A percentile compares a stretch with the other conserved stretches of the same genome.
These are phyloP conservation scores for Leuctra nigra DNA, from an alignment of 2,888 invertebrate species.

Conservation along the genomic window DNA sequence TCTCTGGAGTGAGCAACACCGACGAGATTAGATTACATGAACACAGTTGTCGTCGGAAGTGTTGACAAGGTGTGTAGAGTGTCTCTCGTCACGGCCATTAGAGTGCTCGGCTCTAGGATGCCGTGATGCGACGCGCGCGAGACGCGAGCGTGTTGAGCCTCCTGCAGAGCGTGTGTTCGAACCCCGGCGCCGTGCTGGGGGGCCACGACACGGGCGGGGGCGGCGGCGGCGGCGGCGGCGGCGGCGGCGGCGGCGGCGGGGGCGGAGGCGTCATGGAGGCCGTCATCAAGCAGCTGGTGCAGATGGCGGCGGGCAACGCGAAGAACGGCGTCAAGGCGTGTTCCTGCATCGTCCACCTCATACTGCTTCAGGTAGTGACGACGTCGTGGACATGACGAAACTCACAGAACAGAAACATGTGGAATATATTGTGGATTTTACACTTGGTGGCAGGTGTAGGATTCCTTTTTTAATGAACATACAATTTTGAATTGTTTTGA, in stretches of 20 bases:
- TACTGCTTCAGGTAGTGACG: slow-evolving; percentile 36
- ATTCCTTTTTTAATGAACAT: too few species aligned
- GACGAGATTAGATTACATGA: too few species aligned
- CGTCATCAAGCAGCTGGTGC: slow-evolving; percentile 24
- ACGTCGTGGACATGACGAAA: too few species aligned
- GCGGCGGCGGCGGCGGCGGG: slow-evolving; percentile 16
- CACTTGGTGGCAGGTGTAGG: too few species aligned
- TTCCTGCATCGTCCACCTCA: slow-evolving; percentile 34
- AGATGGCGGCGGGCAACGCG: slow-evolving; percentile 13
- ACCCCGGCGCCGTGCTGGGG: slow-evolving; percentile 10
- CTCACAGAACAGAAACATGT: too few species aligned
- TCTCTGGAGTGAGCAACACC: too few species aligned
- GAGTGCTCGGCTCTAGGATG: slow-evolving; percentile 4
- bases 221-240: slow-evolving; percentile 16
- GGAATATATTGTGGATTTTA: too few species aligned
- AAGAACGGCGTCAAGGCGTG: slow-evolving; percentile 34
- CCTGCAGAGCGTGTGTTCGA: slow-evolving; percentile 27
- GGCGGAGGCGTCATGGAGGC: slow-evolving; percentile 20
- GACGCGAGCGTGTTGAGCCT: slow-evolving; percentile 24
- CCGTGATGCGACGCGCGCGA: neutral
- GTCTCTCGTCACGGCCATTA: too few species aligned
- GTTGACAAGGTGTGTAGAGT: too few species aligned
- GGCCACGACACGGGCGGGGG: neutral
- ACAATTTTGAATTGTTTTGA: too few species aligned
- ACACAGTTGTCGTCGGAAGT: too few species aligned